Evolutionary conservation across 2,113 vertebrate genomes (phyloP), one percentile per base, ranked within the genome.

Genomic region (Pelobates fuscus): DNA sequence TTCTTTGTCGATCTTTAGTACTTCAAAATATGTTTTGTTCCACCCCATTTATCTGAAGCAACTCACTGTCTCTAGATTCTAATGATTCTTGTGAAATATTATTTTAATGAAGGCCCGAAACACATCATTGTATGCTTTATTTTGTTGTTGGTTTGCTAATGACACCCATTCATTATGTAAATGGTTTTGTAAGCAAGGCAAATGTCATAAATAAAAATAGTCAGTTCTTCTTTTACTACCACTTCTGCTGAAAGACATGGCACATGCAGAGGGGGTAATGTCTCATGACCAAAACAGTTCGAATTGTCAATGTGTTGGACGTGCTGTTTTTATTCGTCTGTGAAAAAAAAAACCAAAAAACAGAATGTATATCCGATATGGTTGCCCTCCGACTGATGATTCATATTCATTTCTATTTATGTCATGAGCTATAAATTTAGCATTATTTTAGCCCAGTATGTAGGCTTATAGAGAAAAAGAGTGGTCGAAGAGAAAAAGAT

Each of bases 161-260:
- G 94, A 91, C 88, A 92, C 86, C 88, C 92, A 95, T 95, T 92
- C 91, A 94, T 97, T 95, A 94, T 91, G 87, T 93, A 94, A 96
- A 97, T 96, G 92, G 91, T 88, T 93, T 92, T 91, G 88, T 89
- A 89, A 93, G 91, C 88, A 89, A 87, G 89, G 86, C 87, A 93
- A 93, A 91, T 89, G 91, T 90, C 91, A 93, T 93, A 92, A 90
- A 91, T 93, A 92, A 92, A 91, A 90, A 89, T 88, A 81, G 84
- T 85, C 82, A 80, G 83, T 82, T 83, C 81, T 86, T 89, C 32
- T 89, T 87, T 81, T 92, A 86, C 90, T 86, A 89, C 88, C 87
- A 87, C 59, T 61, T 90, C 84, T 89, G 88, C 91, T 88, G 89
- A 90, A 89, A 82, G 89, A 86, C 87, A 85, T 82, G 78, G 82